These are phyloP conservation scores for Manis javanica DNA, from an alignment of 2,797 vertebrate genomes.

Conservation along the genomic window DNA sequence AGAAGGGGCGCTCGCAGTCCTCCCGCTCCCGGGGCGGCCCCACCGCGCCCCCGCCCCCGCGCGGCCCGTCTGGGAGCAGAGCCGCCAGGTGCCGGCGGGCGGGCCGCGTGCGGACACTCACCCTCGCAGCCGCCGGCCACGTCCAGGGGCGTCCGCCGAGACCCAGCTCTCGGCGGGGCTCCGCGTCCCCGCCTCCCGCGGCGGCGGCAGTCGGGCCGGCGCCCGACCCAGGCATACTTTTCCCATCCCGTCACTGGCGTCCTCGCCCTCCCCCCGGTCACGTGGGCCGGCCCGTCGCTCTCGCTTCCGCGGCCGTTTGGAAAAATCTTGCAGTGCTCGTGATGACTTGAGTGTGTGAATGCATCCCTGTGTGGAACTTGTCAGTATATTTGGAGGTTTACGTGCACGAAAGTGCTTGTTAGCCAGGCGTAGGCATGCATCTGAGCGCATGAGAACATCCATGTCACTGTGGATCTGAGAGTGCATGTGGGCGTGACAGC, in stretches of 20 bases:
- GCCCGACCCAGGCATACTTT: constrained; percentile 87
- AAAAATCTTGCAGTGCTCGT: neutral
- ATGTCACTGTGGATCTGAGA: neutral
- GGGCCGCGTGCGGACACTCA: constrained; percentile 49
- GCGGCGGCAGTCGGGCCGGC: neutral
- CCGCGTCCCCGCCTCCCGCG: neutral
- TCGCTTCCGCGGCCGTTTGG: neutral
- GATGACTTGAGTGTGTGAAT: neutral
- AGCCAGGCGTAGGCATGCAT: neutral
- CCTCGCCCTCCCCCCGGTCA: constrained; percentile 82
- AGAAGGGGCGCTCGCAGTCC: neutral
- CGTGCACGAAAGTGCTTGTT: neutral
- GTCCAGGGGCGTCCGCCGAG: constrained; percentile 45
- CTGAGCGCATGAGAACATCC: neutral
- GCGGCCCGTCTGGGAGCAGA: no score
- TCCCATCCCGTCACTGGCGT: constrained; percentile 87
- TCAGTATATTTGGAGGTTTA: neutral
- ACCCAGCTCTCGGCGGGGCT: neutral
- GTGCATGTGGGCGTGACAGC: neutral
- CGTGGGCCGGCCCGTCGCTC: constrained; percentile 78
- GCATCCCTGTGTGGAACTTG: neutral
- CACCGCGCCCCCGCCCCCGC: no score
- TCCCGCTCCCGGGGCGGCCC: neutral
- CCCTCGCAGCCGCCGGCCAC: constrained; percentile 3
- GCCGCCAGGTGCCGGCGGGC: neutral